Percentiles rank a stretch among this genome's conserved stretches.
These are phyloP conservation scores for Centropus bengalensis DNA, from an alignment of 2,113 vertebrate genomes.

Conservation along the genomic window DNA sequence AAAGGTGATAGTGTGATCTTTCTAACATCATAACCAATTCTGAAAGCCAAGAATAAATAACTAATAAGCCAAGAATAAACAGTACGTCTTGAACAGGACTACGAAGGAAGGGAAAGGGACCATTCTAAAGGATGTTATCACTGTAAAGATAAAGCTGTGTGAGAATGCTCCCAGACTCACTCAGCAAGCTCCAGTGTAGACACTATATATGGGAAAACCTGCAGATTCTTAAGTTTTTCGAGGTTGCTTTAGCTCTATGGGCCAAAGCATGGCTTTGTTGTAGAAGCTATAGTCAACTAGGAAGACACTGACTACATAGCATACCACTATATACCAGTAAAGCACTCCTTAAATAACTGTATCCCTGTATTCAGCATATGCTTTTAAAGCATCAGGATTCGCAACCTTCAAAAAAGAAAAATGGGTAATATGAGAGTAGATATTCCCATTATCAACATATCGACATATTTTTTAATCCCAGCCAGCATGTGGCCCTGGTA, in stretches of 20 bases:
- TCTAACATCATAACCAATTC: background rate
- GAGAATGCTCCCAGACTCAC: background rate
- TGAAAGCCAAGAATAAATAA: background rate
- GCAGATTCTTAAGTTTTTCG: background rate
- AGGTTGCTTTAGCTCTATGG: background rate
- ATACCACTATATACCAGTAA: background rate
- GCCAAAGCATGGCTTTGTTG: background rate
- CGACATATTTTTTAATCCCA: conserved; percentile 51
- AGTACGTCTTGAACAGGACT: background rate
- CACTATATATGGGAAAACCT: background rate
- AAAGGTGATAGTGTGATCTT: background rate
- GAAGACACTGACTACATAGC: background rate
- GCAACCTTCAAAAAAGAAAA: conserved; percentile 47
- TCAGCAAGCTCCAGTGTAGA: background rate
- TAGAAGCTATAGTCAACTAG: background rate
- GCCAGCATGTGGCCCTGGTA: conserved; percentile 3
- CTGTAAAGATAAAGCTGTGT: background rate
- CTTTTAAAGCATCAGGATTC: conserved; percentile 37
- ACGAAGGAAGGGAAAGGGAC: too few relatives aligned
- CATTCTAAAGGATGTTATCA: background rate
- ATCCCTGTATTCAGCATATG: background rate
- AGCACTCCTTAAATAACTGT: conserved; percentile 28
- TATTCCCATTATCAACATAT: conserved; percentile 56
- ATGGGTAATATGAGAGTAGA: conserved; percentile 32
- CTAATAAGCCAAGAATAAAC: background rate